Conservation (phyloP, 1,140 invertebrate genomes). For the Hermetia illucens region DNA sequence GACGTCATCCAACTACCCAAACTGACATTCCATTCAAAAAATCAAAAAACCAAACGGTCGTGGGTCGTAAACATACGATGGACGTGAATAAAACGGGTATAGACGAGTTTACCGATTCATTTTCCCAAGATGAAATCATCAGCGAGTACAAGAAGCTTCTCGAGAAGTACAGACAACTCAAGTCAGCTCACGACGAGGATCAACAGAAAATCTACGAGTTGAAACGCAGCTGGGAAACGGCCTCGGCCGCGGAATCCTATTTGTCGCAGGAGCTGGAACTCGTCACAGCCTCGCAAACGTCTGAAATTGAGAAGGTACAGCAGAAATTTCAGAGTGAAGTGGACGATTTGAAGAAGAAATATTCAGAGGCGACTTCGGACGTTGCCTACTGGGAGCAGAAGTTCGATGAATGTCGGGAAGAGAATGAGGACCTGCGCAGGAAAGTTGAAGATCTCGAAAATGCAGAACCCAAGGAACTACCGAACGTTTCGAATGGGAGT, state of each 20-base stretch:
- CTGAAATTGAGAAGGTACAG: neutral
- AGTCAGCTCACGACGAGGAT: conserved; percentile 14
- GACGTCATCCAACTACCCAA: too few species aligned
- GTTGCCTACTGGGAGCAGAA: conserved; percentile 17
- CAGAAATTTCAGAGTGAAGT: conserved; percentile 12
- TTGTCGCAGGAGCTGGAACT: conserved; percentile 24
- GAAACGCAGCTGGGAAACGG: conserved; percentile 21
- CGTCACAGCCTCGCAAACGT: conserved; percentile 4
- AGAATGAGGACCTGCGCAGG: conserved; percentile 6
- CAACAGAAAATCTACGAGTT: conserved; percentile 22
- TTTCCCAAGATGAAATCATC: conserved; percentile 19
- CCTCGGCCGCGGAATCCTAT: conserved; percentile 17
- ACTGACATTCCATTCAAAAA: too few species aligned
- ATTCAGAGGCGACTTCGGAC: conserved; percentile 11
- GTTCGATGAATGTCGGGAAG: conserved; percentile 14
- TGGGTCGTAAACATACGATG: too few species aligned
- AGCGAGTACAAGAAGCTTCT: conserved; percentile 21
- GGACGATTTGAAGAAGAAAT: conserved; percentile 17
- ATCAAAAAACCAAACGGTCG: too few species aligned
- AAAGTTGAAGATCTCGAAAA: conserved; percentile 7
- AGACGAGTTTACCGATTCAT: too few species aligned
- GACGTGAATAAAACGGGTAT: too few species aligned
- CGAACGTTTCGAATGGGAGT: too few species aligned
- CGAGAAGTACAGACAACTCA: conserved; percentile 16
- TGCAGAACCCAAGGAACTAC: neutral